phyloP scores from a whole-genome alignment of 2,888 invertebrate genomes.

The Melinaea marsaeus region DNA sequence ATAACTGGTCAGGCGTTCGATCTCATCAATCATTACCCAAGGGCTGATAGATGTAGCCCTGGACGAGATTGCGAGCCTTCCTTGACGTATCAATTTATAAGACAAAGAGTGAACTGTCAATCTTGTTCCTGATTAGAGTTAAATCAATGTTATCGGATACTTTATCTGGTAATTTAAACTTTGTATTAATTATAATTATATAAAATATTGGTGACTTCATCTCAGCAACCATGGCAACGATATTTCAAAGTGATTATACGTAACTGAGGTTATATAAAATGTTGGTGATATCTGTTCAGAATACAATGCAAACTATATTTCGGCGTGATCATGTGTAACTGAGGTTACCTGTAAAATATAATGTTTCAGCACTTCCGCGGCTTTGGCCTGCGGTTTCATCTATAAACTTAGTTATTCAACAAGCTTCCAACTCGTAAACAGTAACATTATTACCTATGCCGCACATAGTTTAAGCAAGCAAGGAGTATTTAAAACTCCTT shows the following conservation, averaged over 20 bases:
- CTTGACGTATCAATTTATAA: slow-evolving; percentile 75
- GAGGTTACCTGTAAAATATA: slow-evolving; percentile 32
- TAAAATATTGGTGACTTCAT: too few relatives aligned
- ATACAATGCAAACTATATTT: slow-evolving; percentile 5
- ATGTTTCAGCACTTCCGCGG: slow-evolving; percentile 34
- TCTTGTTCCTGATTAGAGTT: slow-evolving; percentile 50
- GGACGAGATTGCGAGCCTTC: slow-evolving; percentile 58
- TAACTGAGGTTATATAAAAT: slow-evolving; percentile 15
- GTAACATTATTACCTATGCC: slow-evolving; percentile 41
- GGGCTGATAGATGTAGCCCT: slow-evolving; percentile 60
- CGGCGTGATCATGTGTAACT: slow-evolving; percentile 21
- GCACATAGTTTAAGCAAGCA: slow-evolving; percentile 38
- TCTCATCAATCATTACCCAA: slow-evolving; percentile 67
- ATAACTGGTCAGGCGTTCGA: slow-evolving; percentile 50
- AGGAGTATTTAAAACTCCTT: slow-evolving; percentile 36
- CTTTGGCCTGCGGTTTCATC: slow-evolving; percentile 35
- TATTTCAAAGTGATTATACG: slow-evolving; percentile 17
- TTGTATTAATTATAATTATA: too few relatives aligned
- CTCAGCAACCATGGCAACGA: neutral
- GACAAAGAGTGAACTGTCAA: slow-evolving; percentile 68
- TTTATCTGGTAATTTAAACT: too few relatives aligned
- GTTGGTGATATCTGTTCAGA: too few relatives aligned
- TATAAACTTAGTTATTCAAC: slow-evolving; percentile 39
- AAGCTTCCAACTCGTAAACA: slow-evolving; percentile 39
- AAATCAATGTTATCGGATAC: slow-evolving; percentile 11